Percentiles rank a stretch among this genome's conserved stretches.
Evolutionary conservation across 2,888 invertebrate genomes (phyloP).

Genomic region (Melinaea menophilus): DNA sequence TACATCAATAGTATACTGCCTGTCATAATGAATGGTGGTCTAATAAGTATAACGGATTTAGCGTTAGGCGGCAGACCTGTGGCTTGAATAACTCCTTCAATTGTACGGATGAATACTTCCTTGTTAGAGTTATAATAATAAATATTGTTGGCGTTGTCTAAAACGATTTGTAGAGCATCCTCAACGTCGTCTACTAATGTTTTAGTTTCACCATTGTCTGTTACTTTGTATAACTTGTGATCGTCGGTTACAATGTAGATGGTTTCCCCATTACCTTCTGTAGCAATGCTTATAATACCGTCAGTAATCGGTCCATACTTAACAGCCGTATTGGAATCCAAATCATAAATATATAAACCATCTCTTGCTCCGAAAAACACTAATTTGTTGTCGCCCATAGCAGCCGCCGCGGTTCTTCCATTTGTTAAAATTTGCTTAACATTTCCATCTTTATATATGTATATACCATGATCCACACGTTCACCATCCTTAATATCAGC

Average conservation of each 20-base stretch:
- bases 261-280: slow-evolving; percentile 34
- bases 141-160: slow-evolving; percentile 53
- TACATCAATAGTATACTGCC: slow-evolving; percentile 45
- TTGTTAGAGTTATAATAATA: slow-evolving; percentile 37
- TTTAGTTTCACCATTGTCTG: slow-evolving; percentile 51
- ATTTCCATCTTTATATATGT: slow-evolving; percentile 33
- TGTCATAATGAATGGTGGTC: slow-evolving; percentile 22
- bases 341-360: slow-evolving; percentile 49
- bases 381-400: slow-evolving; percentile 38
- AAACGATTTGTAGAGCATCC: slow-evolving; percentile 50
- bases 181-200: slow-evolving; percentile 43
- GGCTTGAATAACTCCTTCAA: slow-evolving; percentile 43
- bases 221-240: slow-evolving; percentile 52
- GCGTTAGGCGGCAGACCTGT: slow-evolving; percentile 47
- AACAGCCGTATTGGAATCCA: slow-evolving; percentile 25
- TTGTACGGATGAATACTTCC: slow-evolving; percentile 40
- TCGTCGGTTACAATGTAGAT: slow-evolving; percentile 56
- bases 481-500: slow-evolving; percentile 29
- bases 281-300: slow-evolving; percentile 35
- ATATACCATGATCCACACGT: slow-evolving; percentile 40
- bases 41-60: slow-evolving; percentile 41
- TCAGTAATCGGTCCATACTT: slow-evolving; percentile 39
- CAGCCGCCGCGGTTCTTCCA: slow-evolving; percentile 44
- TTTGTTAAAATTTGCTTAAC: slow-evolving; percentile 44
- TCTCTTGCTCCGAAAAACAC: slow-evolving; percentile 51